Conservation (phyloP, 1,140 invertebrate species). For the Zaprionus africanus region DNA sequence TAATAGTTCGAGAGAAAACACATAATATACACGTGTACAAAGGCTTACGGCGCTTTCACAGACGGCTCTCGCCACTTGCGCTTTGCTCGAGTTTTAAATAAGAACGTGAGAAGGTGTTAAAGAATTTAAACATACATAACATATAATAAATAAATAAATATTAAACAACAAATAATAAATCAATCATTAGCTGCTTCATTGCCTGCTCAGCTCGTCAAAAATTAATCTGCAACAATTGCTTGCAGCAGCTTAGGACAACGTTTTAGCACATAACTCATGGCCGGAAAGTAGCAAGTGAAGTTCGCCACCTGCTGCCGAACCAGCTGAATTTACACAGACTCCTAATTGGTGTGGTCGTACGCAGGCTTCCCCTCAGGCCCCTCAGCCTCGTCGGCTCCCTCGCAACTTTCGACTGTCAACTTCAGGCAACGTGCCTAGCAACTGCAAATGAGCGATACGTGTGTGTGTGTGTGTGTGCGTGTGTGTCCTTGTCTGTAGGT, state of each 20-base stretch:
- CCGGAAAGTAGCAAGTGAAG: conserved; percentile 2
- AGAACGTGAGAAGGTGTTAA: background rate
- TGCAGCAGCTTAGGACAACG: background rate
- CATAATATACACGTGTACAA: too few species aligned
- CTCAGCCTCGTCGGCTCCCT: background rate
- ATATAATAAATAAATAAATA: background rate
- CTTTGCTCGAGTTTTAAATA: background rate
- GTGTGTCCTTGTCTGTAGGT: conserved; percentile 15
- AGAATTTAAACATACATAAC: background rate
- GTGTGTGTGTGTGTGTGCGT: conserved; percentile 24
- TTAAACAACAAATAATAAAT: background rate
- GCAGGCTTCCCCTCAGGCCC: background rate
- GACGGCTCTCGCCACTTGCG: too few species aligned
- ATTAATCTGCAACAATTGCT: background rate
- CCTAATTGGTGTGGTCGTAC: conserved; percentile 40
- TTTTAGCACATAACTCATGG: background rate
- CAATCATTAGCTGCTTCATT: background rate
- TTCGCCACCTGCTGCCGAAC: conserved; percentile 20
- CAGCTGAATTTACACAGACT: conserved; percentile 31
- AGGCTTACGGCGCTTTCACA: background rate
- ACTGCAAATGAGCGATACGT: conserved; percentile 61
- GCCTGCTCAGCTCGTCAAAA: background rate
- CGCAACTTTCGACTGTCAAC: conserved; percentile 24
- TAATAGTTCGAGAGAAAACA: background rate
- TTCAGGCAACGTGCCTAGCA: conserved; percentile 45